Conservation (phyloP, 2,888 invertebrate genomes). For the Yponomeuta cagnagella region DNA sequence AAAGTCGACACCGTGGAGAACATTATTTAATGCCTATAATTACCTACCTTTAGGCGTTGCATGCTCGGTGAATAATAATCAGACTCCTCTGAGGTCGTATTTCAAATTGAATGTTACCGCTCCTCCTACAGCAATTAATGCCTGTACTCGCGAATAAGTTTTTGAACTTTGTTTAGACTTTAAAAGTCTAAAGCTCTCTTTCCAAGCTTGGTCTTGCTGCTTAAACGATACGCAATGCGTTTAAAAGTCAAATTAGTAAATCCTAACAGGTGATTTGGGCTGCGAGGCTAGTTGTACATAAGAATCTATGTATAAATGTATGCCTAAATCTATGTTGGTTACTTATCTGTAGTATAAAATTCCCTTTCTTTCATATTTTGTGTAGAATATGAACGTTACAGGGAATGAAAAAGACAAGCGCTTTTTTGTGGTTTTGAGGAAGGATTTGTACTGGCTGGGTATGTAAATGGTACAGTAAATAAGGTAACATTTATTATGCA, state of each 20-base stretch:
- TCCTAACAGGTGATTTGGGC: not conserved
- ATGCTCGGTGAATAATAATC: too few species aligned
- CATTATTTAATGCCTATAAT: too few species aligned
- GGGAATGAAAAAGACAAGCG: conserved; percentile 29
- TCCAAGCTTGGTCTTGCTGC: not conserved
- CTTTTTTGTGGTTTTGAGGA: conserved; percentile 16
- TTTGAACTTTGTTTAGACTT: too few species aligned
- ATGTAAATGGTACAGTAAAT: too few species aligned
- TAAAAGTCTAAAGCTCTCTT: not conserved
- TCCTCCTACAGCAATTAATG: too few species aligned
- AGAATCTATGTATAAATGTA: conserved; percentile 51
- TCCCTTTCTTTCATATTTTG: conserved; percentile 62
- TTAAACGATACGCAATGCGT: not conserved
- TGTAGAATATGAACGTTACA: conserved; percentile 54
- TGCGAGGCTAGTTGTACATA: conserved; percentile 10
- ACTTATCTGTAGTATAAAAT: conserved; percentile 7
- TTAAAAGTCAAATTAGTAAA: not conserved
- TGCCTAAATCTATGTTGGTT: conserved; percentile 34
- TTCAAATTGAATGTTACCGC: too few species aligned
- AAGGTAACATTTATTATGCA: too few species aligned
- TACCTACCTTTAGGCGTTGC: too few species aligned
- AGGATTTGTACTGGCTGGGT: conserved; percentile 19
- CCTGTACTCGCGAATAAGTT: too few species aligned
- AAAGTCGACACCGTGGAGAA: too few species aligned
- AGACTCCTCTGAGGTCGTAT: too few species aligned